Evolutionary conservation across 2,113 vertebrate genomes (phyloP).

Genomic region (Chiloscyllium plagiosum): DNA sequence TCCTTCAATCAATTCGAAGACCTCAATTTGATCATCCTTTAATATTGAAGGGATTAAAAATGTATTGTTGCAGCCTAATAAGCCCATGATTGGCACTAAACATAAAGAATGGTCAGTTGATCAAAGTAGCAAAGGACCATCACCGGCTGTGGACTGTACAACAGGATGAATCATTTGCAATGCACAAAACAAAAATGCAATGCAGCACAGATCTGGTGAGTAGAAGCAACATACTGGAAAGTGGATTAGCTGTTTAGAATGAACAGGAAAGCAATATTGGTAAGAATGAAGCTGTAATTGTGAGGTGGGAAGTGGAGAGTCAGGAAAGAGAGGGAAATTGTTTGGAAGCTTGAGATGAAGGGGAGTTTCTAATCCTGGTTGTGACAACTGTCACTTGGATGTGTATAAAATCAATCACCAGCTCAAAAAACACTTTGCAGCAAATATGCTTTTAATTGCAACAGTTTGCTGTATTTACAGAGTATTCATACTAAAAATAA

Average conservation of each 20-base stretch:
- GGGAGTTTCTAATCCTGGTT: background rate
- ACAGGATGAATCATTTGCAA: background rate
- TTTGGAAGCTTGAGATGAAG: background rate
- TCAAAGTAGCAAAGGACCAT: background rate
- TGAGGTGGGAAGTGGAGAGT: background rate
- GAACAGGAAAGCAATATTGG: background rate
- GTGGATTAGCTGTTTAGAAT: background rate
- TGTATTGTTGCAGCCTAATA: background rate
- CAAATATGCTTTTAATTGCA: constrained; percentile 25
- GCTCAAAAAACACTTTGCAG: background rate
- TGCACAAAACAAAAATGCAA: background rate
- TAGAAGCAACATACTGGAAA: background rate
- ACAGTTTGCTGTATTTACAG: constrained; percentile 31
- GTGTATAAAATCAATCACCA: background rate
- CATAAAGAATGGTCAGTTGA: background rate
- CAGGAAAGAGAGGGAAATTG: background rate
- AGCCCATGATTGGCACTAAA: background rate
- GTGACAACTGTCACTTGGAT: background rate
- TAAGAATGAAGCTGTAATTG: background rate
- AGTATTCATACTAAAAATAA: constrained; percentile 36
- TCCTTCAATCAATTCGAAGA: background rate
- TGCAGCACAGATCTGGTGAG: background rate
- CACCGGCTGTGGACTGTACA: background rate
- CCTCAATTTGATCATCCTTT: background rate
- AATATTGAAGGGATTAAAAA: background rate